Percentiles rank a stretch among this genome's conserved stretches.
These are phyloP conservation scores for Idaea straminata DNA, from an alignment of 2,888 invertebrate genomes.

Conservation along the genomic window DNA sequence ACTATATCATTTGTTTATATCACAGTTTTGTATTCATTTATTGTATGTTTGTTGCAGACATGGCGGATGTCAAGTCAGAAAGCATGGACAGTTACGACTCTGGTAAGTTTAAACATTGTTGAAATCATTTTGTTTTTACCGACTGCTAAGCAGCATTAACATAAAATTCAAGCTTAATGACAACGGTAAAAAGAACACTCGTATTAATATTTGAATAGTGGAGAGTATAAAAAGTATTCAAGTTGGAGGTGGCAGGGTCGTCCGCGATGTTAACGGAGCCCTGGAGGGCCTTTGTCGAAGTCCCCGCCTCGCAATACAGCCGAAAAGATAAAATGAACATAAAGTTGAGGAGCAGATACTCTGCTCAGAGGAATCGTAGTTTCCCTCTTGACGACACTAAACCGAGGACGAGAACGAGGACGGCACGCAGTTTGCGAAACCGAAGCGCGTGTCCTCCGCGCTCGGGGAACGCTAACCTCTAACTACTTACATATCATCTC, in stretches of 20 bases:
- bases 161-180: conserved; percentile 47
- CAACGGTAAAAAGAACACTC: conserved; percentile 41
- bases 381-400: conserved; percentile 73
- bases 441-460: conserved; percentile 23
- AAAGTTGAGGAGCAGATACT: conserved; percentile 77
- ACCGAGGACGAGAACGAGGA: conserved; percentile 53
- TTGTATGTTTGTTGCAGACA: conserved; percentile 54
- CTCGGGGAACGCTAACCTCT: conserved; percentile 14
- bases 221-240: conserved; percentile 67
- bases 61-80: conserved; percentile 69
- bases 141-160: conserved; percentile 29
- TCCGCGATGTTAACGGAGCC: conserved; percentile 74
- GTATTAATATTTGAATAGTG: conserved; percentile 75
- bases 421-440: conserved; percentile 61
- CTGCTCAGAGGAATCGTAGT: conserved; percentile 76
- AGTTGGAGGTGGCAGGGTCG: conserved; percentile 61
- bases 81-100: conserved; percentile 76
- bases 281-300: conserved; percentile 72
- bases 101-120: conserved; percentile 48
- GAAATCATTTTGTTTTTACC: conserved; percentile 28
- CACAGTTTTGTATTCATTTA: background rate
- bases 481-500: conserved; percentile 17
- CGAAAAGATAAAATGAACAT: conserved; percentile 80
- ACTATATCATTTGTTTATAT: no score
- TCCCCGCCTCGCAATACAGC: conserved; percentile 74